Conservation (phyloP, 2,797 vertebrate genomes). For the Staurois parvus region DNA sequence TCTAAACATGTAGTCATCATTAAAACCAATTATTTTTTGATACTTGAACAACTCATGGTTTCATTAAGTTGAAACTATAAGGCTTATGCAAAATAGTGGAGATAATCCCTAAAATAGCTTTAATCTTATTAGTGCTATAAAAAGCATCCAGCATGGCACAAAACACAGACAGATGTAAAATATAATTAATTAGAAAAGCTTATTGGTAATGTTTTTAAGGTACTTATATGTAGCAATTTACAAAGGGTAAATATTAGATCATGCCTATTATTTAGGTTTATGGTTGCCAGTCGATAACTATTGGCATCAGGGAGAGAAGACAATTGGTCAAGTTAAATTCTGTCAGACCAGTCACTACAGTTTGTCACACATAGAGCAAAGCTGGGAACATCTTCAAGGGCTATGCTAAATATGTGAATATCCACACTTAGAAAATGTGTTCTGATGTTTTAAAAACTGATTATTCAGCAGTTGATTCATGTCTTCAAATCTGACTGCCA, state of each 20-base stretch:
- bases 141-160: neutral
- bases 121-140: slow-evolving; percentile 27
- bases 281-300: neutral
- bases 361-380: no score
- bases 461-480: no score
- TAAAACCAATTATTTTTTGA: slow-evolving; percentile 53
- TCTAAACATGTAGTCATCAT: slow-evolving; percentile 47
- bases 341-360: neutral
- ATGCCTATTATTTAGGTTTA: neutral
- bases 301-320: neutral
- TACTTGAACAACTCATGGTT: slow-evolving; percentile 41
- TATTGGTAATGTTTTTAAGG: neutral
- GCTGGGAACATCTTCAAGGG: no score
- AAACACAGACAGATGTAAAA: neutral
- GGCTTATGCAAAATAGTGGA: slow-evolving; percentile 39
- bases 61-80: slow-evolving; percentile 49
- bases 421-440: no score
- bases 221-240: neutral
- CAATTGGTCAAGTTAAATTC: no score
- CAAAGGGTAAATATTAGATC: neutral
- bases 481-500: no score
- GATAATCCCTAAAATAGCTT: slow-evolving; percentile 40
- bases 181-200: neutral
- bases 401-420: no score
- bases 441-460: no score